Evolutionary conservation across 2,888 invertebrate genomes (phyloP), one percentile per base, ranked within the genome.

Genomic region (Phyto melanocephala): DNA sequence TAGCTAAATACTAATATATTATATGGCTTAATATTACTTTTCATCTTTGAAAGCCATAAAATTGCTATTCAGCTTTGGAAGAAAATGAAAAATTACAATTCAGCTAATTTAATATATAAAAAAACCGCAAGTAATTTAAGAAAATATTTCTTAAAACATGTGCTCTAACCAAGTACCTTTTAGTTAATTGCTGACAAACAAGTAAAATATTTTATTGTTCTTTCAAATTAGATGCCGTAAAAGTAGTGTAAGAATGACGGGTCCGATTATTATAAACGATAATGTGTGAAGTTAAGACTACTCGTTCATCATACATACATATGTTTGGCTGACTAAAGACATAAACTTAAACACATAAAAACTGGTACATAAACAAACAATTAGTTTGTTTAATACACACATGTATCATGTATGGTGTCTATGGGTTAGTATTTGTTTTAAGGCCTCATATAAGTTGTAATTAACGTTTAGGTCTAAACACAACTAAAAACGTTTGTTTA

Each of bases 181-280:
- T 45, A 54, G 54, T 74, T 74, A 74, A 74, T 65, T 74, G 63
- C 74, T 35, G 54, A 56, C 74, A 74, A 74, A 63, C 63, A 63
- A 74, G 74, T 42, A 56, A 50, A 47, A 2, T 4, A 20, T 22
- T 20, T 40, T 37, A 67, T 67, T 37, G 22, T 20, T 42, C n/a
- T 20, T 15, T 37, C 33, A 7, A 35, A 15, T 6, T n/a, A 28
- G 10, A 15, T 28, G 28, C 28, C 28, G 6, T 6, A 28, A 28
- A 28, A 28, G 28, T 6, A 5, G 6, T 5, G 28, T 28, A 28
- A 28, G 3, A 47, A 56, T 20, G 56, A 63, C n/a, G 13, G 42
- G 47, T 20, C 37, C 52, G 45, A 35, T 76, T 54, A 81, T 71
- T 67, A 71, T 24, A 81, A 62, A 81, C 62, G 72, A 22, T 81